Conservation (phyloP, 2,113 vertebrate genomes). For the Arothron firmamentum region DNA sequence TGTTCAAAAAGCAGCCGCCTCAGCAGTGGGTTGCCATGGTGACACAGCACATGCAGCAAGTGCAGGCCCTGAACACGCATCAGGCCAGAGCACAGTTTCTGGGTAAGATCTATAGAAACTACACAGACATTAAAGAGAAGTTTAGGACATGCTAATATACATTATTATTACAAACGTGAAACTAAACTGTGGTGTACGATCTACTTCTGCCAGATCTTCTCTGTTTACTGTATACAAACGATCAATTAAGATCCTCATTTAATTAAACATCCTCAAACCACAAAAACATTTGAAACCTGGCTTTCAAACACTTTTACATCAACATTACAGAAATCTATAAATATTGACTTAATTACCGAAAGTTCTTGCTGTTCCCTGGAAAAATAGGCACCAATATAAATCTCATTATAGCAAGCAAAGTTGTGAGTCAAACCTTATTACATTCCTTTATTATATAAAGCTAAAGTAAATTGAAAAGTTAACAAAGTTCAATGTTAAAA, state of each 20-base stretch:
- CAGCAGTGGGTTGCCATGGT: constrained; percentile 87
- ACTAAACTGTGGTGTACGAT: too few relatives aligned
- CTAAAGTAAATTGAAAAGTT: too few relatives aligned
- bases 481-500: background rate
- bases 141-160: too few relatives aligned
- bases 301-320: too few relatives aligned
- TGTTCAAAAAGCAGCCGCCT: constrained; percentile 79
- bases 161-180: too few relatives aligned
- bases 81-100: constrained; percentile 90
- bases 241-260: too few relatives aligned
- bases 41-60: constrained; percentile 85
- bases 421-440: background rate
- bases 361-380: background rate
- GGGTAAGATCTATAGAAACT: constrained; percentile 72
- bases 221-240: too few relatives aligned
- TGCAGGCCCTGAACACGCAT: constrained; percentile 84
- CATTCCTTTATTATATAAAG: background rate
- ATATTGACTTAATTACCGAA: background rate
- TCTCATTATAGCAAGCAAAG: background rate
- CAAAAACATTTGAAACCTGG: too few relatives aligned
- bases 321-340: too few relatives aligned
- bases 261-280: too few relatives aligned
- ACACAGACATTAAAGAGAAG: too few relatives aligned
- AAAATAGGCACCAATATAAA: background rate
- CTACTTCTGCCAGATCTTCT: too few relatives aligned